Percentiles rank a stretch among this genome's conserved stretches.
Conservation (phyloP, 2,888 invertebrate genomes). For the Synanthedon vespiformis region DNA sequence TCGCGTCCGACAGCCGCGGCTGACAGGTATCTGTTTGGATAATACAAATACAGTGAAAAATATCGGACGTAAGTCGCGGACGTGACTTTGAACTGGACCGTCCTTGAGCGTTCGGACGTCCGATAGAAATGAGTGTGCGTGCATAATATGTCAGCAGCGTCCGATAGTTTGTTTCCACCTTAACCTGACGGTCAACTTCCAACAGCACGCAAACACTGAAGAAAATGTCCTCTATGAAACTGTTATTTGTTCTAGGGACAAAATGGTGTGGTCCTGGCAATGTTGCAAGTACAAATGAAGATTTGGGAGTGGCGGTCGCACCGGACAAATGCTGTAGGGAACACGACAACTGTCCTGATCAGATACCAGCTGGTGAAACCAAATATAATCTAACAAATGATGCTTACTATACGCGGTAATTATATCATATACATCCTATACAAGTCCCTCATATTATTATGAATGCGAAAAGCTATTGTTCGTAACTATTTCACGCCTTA, state of each 20-base stretch:
- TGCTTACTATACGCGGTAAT: constrained; percentile 71
- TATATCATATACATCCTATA: not conserved
- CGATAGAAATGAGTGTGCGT: too few relatives aligned
- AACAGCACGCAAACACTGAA: too few relatives aligned
- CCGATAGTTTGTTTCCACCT: too few relatives aligned
- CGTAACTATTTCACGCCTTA: not conserved
- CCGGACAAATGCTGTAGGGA: constrained; percentile 80
- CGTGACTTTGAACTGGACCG: too few relatives aligned
- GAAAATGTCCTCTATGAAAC: too few relatives aligned
- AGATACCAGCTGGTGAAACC: constrained; percentile 67
- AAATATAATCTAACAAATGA: constrained; percentile 73
- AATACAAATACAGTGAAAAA: too few relatives aligned
- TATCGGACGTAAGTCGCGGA: too few relatives aligned
- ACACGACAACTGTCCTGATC: constrained; percentile 77
- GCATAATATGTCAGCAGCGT: too few relatives aligned
- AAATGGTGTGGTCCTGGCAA: constrained; percentile 86
- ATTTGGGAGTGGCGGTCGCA: constrained; percentile 72
- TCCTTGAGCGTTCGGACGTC: too few relatives aligned
- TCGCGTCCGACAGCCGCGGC: too few relatives aligned
- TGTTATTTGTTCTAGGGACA: constrained; percentile 66
- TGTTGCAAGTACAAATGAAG: constrained; percentile 71
- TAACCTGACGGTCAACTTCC: too few relatives aligned
- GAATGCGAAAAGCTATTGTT: not conserved
- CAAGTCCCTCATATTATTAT: not conserved
- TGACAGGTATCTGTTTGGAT: too few relatives aligned